These are phyloP conservation scores for Drosophila repletoides DNA, from an alignment of 1,140 invertebrate genomes.

Conservation along the genomic window DNA sequence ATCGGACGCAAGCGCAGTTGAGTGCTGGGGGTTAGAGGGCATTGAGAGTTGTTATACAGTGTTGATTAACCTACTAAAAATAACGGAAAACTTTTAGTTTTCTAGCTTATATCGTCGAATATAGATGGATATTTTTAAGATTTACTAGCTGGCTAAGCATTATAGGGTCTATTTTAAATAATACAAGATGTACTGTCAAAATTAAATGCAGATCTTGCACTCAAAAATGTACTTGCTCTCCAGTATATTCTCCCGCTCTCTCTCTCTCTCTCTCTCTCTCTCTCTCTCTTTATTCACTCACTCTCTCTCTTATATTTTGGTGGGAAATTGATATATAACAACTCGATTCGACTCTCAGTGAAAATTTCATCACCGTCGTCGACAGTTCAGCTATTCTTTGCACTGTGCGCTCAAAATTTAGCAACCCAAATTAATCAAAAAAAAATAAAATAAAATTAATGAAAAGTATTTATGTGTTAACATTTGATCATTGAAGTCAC, in stretches of 20 bases:
- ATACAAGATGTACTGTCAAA: too few species aligned
- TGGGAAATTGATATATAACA: slow-evolving; percentile 71
- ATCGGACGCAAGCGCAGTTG: slow-evolving; percentile 48
- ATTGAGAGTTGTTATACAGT: slow-evolving; percentile 22
- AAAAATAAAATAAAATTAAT: too few species aligned
- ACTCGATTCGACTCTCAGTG: slow-evolving; percentile 60
- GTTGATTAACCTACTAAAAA: slow-evolving; percentile 29
- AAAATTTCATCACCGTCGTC: slow-evolving; percentile 82
- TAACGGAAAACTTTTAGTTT: slow-evolving; percentile 36
- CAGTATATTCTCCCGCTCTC: neutral
- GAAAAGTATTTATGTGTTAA: slow-evolving; percentile 37
- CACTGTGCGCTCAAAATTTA: slow-evolving; percentile 44
- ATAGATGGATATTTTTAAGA: neutral
- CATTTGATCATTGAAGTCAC: slow-evolving; percentile 23
- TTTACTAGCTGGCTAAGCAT: too few species aligned
- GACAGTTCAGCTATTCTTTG: slow-evolving; percentile 69
- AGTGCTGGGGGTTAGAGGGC: slow-evolving; percentile 13
- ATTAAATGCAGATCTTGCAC: too few species aligned
- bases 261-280: neutral
- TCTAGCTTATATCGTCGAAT: too few species aligned
- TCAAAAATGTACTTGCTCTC: too few species aligned
- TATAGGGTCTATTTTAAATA: too few species aligned
- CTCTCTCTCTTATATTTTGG: slow-evolving; percentile 47
- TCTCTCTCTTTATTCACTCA: neutral
- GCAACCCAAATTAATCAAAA: slow-evolving; percentile 37